Percentiles rank a stretch among this genome's conserved stretches.
Conservation (phyloP, 2,888 invertebrate genomes). For the Diogma glabrata region DNA sequence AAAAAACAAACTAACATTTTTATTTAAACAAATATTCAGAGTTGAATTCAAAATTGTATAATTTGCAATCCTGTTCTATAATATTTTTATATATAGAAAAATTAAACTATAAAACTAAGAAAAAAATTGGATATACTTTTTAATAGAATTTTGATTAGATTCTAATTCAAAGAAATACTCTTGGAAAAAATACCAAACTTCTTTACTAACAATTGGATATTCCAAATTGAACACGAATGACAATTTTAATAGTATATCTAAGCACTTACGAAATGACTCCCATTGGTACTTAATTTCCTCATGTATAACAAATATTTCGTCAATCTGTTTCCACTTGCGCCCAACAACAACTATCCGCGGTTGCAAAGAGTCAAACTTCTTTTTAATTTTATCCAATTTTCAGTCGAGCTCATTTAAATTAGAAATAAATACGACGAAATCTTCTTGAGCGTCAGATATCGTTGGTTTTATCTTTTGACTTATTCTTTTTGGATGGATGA, state of each 20-base stretch:
- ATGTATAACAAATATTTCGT: not conserved
- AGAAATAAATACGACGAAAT: not conserved
- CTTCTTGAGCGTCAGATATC: not conserved
- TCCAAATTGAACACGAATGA: not conserved
- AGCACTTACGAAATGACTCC: not conserved
- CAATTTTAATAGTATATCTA: not conserved
- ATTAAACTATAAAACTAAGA: too few species aligned
- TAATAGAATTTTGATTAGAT: not conserved
- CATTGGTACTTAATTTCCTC: not conserved
- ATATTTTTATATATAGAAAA: too few species aligned
- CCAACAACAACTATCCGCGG: not conserved
- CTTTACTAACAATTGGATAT: not conserved
- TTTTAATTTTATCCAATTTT: not conserved
- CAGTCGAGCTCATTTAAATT: not conserved
- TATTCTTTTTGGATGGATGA: not conserved
- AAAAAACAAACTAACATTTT: too few species aligned
- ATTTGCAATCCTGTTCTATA: too few species aligned
- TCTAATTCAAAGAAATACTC: not conserved
- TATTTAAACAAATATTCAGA: too few species aligned
- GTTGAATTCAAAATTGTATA: too few species aligned
- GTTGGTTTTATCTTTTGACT: not conserved
- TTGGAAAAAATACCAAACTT: not conserved
- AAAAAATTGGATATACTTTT: too few species aligned
- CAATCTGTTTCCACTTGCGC: not conserved
- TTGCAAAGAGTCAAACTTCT: not conserved